phyloP scores from a whole-genome alignment of 2,888 invertebrate genomes.

The Latrodectus elegans region DNA sequence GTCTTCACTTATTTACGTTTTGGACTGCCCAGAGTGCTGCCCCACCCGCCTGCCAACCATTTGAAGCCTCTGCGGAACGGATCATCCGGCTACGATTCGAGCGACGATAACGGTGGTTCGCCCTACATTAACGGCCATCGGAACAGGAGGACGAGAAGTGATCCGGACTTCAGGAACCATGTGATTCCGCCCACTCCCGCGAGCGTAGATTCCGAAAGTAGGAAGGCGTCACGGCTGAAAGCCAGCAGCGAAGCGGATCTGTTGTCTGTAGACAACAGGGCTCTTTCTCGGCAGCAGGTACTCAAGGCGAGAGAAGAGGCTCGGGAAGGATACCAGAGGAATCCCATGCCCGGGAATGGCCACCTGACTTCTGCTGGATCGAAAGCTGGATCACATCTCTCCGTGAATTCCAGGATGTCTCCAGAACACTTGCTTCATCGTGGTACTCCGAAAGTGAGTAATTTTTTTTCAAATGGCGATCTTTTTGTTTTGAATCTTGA shows the following conservation, averaged over 20 bases:
- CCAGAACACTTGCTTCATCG: conserved; percentile 32
- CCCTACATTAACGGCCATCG: conserved; percentile 45
- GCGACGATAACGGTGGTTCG: conserved; percentile 83
- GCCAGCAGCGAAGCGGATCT: conserved; percentile 92
- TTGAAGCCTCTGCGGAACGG: conserved; percentile 79
- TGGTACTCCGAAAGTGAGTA: conserved; percentile 33
- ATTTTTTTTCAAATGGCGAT: neutral
- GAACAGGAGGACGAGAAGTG: conserved; percentile 81
- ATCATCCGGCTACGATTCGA: conserved; percentile 94
- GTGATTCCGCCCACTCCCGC: conserved; percentile 76
- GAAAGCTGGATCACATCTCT: conserved; percentile 69
- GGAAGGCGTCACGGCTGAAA: conserved; percentile 70
- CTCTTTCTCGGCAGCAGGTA: conserved; percentile 34
- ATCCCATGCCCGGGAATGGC: conserved; percentile 62
- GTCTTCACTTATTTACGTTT: conserved; percentile 96
- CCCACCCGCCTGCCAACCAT: conserved; percentile 76
- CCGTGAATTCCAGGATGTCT: conserved; percentile 67
- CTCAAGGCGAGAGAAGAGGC: conserved; percentile 54
- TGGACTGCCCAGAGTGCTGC: conserved; percentile 92
- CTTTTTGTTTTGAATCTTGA: neutral
- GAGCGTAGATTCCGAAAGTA: conserved; percentile 1
- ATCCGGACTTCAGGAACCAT: conserved; percentile 87
- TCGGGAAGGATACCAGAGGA: conserved; percentile 59
- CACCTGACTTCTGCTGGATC: conserved; percentile 50
- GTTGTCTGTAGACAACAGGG: conserved; percentile 75